Conservation (phyloP, 2,888 invertebrate genomes). For the Athalia cordata region DNA sequence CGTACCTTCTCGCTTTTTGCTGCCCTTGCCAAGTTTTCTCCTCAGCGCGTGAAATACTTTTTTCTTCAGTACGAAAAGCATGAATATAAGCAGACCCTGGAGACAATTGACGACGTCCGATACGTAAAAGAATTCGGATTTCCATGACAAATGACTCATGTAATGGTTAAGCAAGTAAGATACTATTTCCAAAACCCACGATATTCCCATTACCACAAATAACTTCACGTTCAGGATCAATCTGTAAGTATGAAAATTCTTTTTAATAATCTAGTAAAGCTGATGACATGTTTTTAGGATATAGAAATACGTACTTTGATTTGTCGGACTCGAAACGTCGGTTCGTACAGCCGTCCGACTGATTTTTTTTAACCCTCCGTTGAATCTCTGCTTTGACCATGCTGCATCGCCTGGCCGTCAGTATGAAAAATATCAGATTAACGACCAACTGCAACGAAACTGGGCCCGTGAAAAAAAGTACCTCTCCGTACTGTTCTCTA, state of each 20-base stretch:
- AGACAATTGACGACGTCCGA: slow-evolving; percentile 82
- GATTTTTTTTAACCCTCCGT: slow-evolving; percentile 80
- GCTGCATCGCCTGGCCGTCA: slow-evolving; percentile 83
- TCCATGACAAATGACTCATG: slow-evolving; percentile 56
- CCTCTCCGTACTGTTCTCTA: slow-evolving; percentile 56
- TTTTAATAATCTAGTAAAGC: neutral
- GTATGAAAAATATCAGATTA: slow-evolving; percentile 82
- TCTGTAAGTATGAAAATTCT: slow-evolving; percentile 71
- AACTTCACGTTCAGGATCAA: slow-evolving; percentile 83
- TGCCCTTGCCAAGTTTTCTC: slow-evolving; percentile 72
- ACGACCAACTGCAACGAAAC: slow-evolving; percentile 79
- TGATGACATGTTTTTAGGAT: neutral
- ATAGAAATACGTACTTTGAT: slow-evolving; percentile 77
- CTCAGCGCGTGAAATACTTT: slow-evolving; percentile 79
- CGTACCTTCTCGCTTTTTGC: slow-evolving; percentile 43
- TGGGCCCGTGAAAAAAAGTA: slow-evolving; percentile 81
- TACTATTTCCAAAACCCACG: slow-evolving; percentile 82
- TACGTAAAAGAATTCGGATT: slow-evolving; percentile 67
- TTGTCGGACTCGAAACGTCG: slow-evolving; percentile 81
- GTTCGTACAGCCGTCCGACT: slow-evolving; percentile 76
- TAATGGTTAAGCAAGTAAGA: slow-evolving; percentile 77
- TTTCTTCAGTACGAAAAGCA: slow-evolving; percentile 83
- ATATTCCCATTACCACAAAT: slow-evolving; percentile 87
- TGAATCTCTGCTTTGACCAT: slow-evolving; percentile 85
- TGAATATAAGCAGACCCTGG: slow-evolving; percentile 83